phyloP scores from a whole-genome alignment of 2,113 vertebrate species.

The Oenanthe oenanthe region DNA sequence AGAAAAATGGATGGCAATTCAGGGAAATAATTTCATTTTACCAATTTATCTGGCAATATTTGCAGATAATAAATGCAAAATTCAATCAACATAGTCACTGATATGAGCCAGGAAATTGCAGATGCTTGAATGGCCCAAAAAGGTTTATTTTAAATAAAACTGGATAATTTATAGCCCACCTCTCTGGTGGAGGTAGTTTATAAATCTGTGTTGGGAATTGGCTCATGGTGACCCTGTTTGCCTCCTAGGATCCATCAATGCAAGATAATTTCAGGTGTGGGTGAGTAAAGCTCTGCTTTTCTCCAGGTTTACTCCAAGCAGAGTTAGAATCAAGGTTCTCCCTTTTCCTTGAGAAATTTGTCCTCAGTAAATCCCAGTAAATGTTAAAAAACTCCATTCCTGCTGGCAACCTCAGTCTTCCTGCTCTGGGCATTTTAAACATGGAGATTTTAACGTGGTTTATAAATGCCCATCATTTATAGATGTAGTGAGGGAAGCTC shows the following conservation, averaged over 20 bases:
- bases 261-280: neutral
- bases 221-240: neutral
- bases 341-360: neutral
- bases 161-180: neutral
- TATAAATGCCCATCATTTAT: neutral
- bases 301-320: neutral
- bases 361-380: neutral
- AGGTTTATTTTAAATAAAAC: neutral
- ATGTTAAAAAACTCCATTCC: neutral
- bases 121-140: neutral
- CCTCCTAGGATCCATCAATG: neutral
- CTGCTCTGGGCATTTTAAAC: accelerated
- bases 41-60: neutral
- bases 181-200: neutral
- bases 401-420: accelerated
- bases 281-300: neutral
- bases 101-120: neutral
- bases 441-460: accelerated
- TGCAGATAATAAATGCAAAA: neutral
- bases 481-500: neutral
- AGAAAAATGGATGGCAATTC: neutral
- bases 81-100: neutral
- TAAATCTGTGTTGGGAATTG: neutral
- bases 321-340: neutral
- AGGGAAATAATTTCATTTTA: neutral